Evolutionary conservation across 1,140 invertebrate species (phyloP).

Genomic region (Drosophila nebulosa): DNA sequence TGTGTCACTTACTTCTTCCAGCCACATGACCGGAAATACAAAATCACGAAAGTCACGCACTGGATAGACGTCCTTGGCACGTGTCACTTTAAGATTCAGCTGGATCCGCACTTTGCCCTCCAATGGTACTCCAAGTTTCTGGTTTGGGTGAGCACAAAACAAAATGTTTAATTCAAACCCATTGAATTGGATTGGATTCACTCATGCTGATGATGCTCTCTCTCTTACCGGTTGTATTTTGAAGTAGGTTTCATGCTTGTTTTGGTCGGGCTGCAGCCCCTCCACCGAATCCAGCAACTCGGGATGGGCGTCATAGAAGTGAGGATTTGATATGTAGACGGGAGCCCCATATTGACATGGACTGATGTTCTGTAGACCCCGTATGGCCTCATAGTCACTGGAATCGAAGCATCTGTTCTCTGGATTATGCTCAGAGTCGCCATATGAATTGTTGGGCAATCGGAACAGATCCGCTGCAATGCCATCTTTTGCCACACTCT

Average conservation of each 20-base stretch:
- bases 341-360: constrained; percentile 94
- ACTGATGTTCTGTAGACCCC: constrained; percentile 91
- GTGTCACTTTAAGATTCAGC: constrained; percentile 90
- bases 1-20: constrained; percentile 87
- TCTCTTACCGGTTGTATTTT: constrained; percentile 91
- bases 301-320: constrained; percentile 92
- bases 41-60: constrained; percentile 90
- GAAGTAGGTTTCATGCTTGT: constrained; percentile 89
- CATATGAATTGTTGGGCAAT: constrained; percentile 87
- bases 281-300: constrained; percentile 86
- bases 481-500: constrained; percentile 85
- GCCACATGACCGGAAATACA: constrained; percentile 93
- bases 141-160: constrained; percentile 10
- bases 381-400: constrained; percentile 85
- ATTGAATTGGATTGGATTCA: too few relatives aligned
- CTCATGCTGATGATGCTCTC: too few relatives aligned
- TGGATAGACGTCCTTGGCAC: constrained; percentile 86
- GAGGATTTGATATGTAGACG: constrained; percentile 92
- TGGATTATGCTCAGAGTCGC: constrained; percentile 84
- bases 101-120: constrained; percentile 91
- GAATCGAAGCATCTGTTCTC: constrained; percentile 92
- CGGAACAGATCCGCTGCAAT: constrained; percentile 88
- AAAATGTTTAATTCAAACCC: too few relatives aligned
- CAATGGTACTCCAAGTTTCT: constrained; percentile 93
- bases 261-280: constrained; percentile 87